Base-by-base conservation (phyloP, 2,888 invertebrate genomes). In the Barypeithes pellucidus region DNA sequence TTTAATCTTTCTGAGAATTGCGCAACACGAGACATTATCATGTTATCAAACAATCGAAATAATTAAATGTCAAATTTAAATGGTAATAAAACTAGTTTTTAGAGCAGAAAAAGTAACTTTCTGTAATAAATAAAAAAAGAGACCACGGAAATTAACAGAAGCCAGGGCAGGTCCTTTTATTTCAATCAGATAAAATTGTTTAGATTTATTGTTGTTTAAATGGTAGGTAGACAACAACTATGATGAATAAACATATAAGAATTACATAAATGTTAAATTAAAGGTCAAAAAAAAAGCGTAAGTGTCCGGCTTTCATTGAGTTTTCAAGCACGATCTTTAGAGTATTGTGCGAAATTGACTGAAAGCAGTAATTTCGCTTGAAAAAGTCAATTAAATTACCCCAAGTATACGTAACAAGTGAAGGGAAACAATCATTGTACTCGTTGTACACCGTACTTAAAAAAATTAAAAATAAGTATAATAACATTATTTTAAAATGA, bases 401-500 rank as follows among this genome's bases (percentile, higher is more conserved):
- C 36, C 29, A 43, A 33, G 54, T 59, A 71, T 65, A 63, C 66
- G 60, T 45, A 71, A 71, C 36, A 66, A 71, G 66, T 71, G 71
- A 71, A 71, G 66, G 71, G 71, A 67, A 66, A 66, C 47, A 71
- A 66, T 70, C 54, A 66, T 63, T 63, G 29, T 63, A 54, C 22
- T 70, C 54, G 60, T 65, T 70, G 33, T 65, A 57, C 14, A 57
- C 54, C 18, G 36, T 43, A 65, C 22, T 47, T 66, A 66, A 71
- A 59, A 69, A 63, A 65, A 70, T 54, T 57, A 50, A 70, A 45
- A 71, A 72, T 67, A 72, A 72, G 45, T 14, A 52, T 72, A 72
- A 67, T 72, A 62, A 67, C 67, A 61, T 73, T 68, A 73, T 68
- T 68, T 68, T 63, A 68, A 63, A 73, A 73, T 63, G 54, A 68